phyloP scores from a whole-genome alignment of 2,113 vertebrate species.

The Upupa epops region DNA sequence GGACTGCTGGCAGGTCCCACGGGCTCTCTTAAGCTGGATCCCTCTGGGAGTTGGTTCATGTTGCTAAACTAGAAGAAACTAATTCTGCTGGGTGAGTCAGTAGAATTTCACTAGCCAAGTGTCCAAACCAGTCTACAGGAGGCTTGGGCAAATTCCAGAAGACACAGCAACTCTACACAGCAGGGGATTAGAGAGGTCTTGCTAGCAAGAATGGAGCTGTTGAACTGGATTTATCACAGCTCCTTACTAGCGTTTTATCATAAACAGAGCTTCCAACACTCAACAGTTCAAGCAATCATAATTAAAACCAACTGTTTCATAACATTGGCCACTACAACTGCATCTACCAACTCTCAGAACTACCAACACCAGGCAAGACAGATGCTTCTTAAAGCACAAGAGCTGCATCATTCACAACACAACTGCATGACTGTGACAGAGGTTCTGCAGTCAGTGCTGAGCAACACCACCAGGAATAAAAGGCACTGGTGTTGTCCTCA shows the following conservation, averaged over 20 bases:
- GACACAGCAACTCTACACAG: rapidly evolving
- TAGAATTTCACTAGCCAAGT: background rate
- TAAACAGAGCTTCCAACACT: background rate
- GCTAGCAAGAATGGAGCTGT: rapidly evolving
- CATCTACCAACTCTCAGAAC: background rate
- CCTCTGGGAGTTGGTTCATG: background rate
- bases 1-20: background rate
- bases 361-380: background rate
- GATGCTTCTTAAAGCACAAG: background rate
- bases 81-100: background rate
- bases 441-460: background rate
- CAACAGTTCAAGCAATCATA: background rate
- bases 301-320: background rate
- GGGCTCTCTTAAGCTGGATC: background rate
- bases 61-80: background rate
- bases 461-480: background rate
- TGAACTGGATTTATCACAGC: background rate
- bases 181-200: background rate
- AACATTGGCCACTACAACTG: background rate
- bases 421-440: background rate
- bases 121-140: background rate
- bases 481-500: background rate
- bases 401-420: background rate
- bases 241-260: background rate
- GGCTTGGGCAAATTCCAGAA: background rate